These are phyloP conservation scores for Xiphorhynchus elegans DNA, from an alignment of 2,113 vertebrate genomes.

Conservation along the genomic window DNA sequence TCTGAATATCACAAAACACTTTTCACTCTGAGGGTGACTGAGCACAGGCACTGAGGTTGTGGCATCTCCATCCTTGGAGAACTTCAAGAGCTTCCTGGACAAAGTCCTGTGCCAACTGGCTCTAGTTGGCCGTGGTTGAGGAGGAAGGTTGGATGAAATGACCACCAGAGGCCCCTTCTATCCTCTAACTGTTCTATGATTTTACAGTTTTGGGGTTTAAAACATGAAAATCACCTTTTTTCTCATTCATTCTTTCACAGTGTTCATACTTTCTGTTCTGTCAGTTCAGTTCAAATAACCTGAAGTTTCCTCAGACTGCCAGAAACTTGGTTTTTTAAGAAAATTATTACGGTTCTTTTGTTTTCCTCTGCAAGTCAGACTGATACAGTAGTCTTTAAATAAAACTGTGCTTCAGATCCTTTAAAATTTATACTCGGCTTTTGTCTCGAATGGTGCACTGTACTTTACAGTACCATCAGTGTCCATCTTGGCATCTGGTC, in stretches of 20 bases:
- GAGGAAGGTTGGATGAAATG: background rate
- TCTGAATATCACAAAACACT: background rate
- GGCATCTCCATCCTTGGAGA: background rate
- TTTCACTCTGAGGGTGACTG: rapidly evolving
- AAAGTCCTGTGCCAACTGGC: background rate
- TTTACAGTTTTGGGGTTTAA: background rate
- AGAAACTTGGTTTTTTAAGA: background rate
- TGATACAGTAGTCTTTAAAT: background rate
- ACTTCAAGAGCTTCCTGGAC: background rate
- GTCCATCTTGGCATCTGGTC: background rate
- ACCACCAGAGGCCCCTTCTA: background rate
- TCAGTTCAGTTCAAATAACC: background rate
- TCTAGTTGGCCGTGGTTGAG: background rate
- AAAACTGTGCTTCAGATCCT: background rate
- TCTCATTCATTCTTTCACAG: background rate
- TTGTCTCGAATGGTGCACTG: background rate
- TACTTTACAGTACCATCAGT: background rate
- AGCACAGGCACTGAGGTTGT: background rate
- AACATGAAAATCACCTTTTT: background rate
- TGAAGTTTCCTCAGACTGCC: background rate
- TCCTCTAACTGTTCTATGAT: background rate
- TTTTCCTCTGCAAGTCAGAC: background rate
- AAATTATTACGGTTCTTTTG: background rate
- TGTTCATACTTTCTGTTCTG: background rate
- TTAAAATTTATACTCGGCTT: background rate